A percentile compares a stretch with the other conserved stretches of the same genome.
These are phyloP conservation scores for Muraenolepis orangiensis DNA, from an alignment of 2,797 vertebrate genomes.

Conservation along the genomic window DNA sequence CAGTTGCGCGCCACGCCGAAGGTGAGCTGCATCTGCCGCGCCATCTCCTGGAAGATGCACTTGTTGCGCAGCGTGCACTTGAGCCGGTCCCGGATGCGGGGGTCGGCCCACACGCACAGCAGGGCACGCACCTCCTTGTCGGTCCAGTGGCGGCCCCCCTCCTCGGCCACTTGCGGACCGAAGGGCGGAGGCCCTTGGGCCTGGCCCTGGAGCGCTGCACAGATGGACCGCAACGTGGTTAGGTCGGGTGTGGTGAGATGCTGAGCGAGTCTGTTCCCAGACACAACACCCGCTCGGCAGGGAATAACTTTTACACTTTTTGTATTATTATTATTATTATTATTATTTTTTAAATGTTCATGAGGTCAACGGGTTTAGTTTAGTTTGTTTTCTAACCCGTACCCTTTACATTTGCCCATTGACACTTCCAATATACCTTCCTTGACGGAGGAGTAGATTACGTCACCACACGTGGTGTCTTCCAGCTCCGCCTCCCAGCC, in stretches of 20 bases:
- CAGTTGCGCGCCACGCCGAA: constrained; percentile 86
- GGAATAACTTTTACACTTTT: too few species aligned
- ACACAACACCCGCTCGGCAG: neutral
- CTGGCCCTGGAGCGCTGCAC: constrained; percentile 46
- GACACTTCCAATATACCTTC: constrained; percentile 61
- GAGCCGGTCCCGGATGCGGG: constrained; percentile 77
- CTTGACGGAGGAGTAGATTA: constrained; percentile 53
- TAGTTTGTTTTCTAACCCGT: neutral
- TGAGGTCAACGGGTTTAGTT: too few species aligned
- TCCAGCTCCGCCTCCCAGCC: constrained; percentile 63
- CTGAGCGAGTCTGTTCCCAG: neutral
- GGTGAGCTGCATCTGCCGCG: constrained; percentile 79
- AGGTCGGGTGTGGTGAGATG: neutral
- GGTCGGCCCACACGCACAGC: constrained; percentile 83
- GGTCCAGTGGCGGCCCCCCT: constrained; percentile 88
- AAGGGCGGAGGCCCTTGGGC: constrained; percentile 53
- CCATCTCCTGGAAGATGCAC: constrained; percentile 90
- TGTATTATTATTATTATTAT: too few species aligned
- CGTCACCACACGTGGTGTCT: constrained; percentile 49
- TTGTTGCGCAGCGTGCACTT: constrained; percentile 86
- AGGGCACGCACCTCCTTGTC: constrained; percentile 85
- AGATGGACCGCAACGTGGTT: too few species aligned
- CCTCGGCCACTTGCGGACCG: constrained; percentile 71
- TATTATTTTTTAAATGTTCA: too few species aligned
- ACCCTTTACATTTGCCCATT: constrained; percentile 13